These are phyloP conservation scores for Apostichopus japonicus DNA, from an alignment of 35 echinoderm and acorn worm genomes.

Conservation along the genomic window DNA sequence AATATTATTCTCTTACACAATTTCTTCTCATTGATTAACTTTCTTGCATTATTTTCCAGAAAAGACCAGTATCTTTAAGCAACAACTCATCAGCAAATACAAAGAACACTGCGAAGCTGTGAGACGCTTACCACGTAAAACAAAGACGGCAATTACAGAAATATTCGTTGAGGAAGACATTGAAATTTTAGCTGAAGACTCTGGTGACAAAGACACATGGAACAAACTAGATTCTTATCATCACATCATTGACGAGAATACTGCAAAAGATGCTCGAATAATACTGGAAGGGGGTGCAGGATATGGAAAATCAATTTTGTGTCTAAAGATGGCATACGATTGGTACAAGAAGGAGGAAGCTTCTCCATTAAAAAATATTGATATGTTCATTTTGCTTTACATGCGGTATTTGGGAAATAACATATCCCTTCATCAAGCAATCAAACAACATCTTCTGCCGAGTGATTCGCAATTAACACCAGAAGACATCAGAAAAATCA, in stretches of 20 bases:
- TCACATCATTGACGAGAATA: neutral
- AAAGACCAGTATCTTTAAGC: neutral
- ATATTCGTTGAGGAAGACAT: constrained; percentile 34
- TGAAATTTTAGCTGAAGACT: neutral
- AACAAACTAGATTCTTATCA: neutral
- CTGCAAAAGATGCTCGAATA: neutral
- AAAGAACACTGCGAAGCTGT: constrained; percentile 11
- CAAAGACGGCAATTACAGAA: neutral
- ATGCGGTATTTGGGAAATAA: constrained; percentile 15
- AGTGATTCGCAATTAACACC: constrained; percentile 3
- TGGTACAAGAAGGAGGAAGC: constrained; percentile 12
- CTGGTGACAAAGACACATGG: neutral
- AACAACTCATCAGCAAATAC: neutral
- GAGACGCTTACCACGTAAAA: neutral
- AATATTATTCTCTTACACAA: no score
- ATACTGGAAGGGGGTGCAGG: constrained; percentile 25
- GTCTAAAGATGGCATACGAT: constrained; percentile 36
- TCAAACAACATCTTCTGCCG: neutral
- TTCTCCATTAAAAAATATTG: constrained; percentile 2
- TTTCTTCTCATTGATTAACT: no score
- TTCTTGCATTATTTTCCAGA: neutral
- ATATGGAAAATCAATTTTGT: constrained; percentile 25
- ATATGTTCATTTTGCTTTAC: constrained; percentile 23
- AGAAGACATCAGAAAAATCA: neutral
- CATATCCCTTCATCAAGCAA: neutral